Base-by-base conservation (phyloP, 30 jellyfish, hydroid and myxozoan genomes). In the Aurelia sp. region DNA sequence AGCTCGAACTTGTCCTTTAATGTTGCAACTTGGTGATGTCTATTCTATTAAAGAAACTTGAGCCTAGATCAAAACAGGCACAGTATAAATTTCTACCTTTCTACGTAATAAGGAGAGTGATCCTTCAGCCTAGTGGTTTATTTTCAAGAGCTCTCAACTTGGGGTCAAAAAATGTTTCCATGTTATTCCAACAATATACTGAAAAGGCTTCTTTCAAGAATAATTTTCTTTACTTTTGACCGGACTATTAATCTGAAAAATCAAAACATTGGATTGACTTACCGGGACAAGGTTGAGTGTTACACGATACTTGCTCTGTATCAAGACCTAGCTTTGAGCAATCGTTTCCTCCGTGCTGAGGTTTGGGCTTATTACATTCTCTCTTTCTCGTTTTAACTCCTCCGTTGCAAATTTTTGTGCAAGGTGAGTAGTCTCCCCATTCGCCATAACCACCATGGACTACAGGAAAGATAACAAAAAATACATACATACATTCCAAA, bases 201-300 rank as follows among this genome's bases (percentile, higher is more conserved):
- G 0, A 0, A 10, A 38, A 2, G 18, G 3, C 0, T 17, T 27
- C 51, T 20, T 18, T 17, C 21, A 21, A 20, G 13, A 70, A 0
- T 53, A 33, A 1, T 47, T 24, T 30, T 12, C n/a, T 70, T 7
- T 9, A 0, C 55, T 4, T 1, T 44, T 7, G 55, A 44, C 55
- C 15, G 55, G 55, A 6, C 55, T 0, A 44, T 6, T 4, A 6
- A 44, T 44, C 15, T 8, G 8, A 44, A 44, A 41, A 10, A 31
- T 19, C 63, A 66, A 66, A 66, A 66, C 22, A 4, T 18, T 8
- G 9, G 12, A 31, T 5, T 21, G 38, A 17, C 18, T 44, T 72
- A 85, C 94, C 87, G 6, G 89, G 94, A 41, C 94, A 85, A 19
- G 58, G 74, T 13, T 75, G 74, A 11, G 86, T 75, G 60, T 52